Base-by-base conservation (phyloP, 2,888 invertebrate species). In the Xestia ashworthii region DNA sequence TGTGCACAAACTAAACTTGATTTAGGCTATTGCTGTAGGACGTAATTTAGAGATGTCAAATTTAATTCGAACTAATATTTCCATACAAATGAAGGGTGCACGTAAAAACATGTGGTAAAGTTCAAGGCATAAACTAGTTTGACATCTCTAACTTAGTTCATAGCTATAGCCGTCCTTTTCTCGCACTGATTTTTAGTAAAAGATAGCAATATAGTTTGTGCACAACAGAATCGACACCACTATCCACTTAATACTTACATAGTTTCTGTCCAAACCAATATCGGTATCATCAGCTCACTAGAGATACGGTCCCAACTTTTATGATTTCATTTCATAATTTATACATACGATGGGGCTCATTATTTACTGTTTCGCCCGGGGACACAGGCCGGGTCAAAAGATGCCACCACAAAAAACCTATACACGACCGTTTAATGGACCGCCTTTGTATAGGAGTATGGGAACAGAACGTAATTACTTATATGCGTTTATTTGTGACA, bases 341-440 rank as follows among this genome's bases (percentile, higher is more conserved):
- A 94, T 93, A 92, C 92, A 93, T 92, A 91, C 91, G 90, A 88
- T 87, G 85, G 89, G 89, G 91, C 92, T 94, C 94, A 94, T 94
- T 94, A 94, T 94, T 94, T 94, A 94, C 94, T 94, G 94, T 94
- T 94, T 93, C 81, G 94, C 94, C 94, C 80, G 92, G 88, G 94
- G 94, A 92, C 92, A 93, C 83, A 88, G 86, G 86, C 85, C 84
- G 90, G 93, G 93, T 94, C 93, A 94, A 92, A 91, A 93, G 93
- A 93, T 91, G 93, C 90, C 91, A 92, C 90, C 90, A 93, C 92
- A 94, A 93, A 94, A 92, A 93, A 93, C 88, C 90, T 85, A 90
- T 88, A 89, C 85, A 88, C 86, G 90, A 90, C 89, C 89, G 91
- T 92, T 90, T 92, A 92, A 92, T 92, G 91, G 90, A 84, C 83